These are phyloP conservation scores for Macaca nemestrina DNA, from an alignment of 2,113 vertebrate genomes.

Conservation along the genomic window DNA sequence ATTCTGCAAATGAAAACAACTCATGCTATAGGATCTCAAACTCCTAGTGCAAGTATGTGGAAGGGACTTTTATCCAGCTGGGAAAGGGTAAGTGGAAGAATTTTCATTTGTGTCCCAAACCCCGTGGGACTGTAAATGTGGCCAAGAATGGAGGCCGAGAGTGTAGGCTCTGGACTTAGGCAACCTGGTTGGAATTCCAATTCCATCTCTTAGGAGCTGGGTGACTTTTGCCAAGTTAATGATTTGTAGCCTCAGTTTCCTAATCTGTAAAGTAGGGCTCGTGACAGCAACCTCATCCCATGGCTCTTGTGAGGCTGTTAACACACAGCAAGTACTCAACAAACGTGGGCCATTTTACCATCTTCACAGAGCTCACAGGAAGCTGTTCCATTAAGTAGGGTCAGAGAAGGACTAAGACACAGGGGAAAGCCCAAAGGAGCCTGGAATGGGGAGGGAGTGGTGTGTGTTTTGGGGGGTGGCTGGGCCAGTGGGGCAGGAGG, in stretches of 20 bases:
- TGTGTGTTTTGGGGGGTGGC: not conserved
- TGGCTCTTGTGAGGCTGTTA: not conserved
- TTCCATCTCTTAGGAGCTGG: not conserved
- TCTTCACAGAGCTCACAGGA: not conserved
- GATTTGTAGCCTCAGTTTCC: not conserved
- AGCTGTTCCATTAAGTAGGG: not conserved
- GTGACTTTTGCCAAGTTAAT: not conserved
- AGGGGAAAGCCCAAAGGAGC: not conserved
- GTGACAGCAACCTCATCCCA: not conserved
- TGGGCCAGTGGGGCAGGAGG: not conserved
- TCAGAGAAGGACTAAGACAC: not conserved
- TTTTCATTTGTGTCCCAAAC: not conserved
- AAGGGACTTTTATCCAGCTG: not conserved
- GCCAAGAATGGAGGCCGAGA: not conserved
- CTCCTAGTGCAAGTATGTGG: not conserved
- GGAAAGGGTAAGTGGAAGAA: not conserved
- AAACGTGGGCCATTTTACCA: fast-evolving
- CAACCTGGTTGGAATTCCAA: not conserved
- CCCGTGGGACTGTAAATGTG: fast-evolving
- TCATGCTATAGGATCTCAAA: not conserved
- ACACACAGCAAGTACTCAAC: not conserved
- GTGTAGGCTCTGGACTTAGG: too few relatives aligned
- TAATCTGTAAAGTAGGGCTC: not conserved
- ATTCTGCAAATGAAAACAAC: not conserved
- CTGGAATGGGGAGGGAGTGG: not conserved